phyloP scores from a whole-genome alignment of 2,888 invertebrate species.

The Chloroclystis v-ata region DNA sequence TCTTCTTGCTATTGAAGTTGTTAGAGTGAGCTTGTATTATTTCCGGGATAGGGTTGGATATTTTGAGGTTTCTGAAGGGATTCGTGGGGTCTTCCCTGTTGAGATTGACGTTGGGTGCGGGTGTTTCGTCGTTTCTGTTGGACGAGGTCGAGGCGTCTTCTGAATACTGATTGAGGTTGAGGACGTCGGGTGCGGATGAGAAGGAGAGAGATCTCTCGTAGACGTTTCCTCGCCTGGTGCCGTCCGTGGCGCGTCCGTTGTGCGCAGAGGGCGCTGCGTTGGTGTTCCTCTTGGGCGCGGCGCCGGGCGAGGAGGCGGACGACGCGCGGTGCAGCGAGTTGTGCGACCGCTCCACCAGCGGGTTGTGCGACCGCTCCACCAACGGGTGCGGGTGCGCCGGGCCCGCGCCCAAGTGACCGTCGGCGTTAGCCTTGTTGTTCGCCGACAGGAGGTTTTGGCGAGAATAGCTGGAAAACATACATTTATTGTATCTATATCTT shows the following conservation, averaged over 20 bases:
- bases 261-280: conserved; percentile 41
- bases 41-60: conserved; percentile 65
- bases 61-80: conserved; percentile 58
- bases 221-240: conserved; percentile 50
- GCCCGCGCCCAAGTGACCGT: conserved; percentile 72
- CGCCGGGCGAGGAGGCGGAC: conserved; percentile 42
- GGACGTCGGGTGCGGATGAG: conserved; percentile 77
- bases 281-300: conserved; percentile 59
- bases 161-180: conserved; percentile 68
- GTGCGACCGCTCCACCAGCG: conserved; percentile 77
- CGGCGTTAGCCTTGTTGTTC: conserved; percentile 85
- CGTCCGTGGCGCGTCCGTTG: conserved; percentile 33
- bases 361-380: conserved; percentile 68
- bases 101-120: conserved; percentile 47
- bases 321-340: conserved; percentile 64
- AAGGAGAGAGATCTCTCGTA: conserved; percentile 67
- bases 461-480: conserved; percentile 82
- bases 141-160: conserved; percentile 3
- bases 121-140: conserved; percentile 41
- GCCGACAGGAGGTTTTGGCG: conserved; percentile 91
- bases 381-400: conserved; percentile 65
- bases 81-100: conserved; percentile 53
- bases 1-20: conserved; percentile 64
- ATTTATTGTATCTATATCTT: background rate
- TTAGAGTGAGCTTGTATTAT: conserved; percentile 68